Evolutionary conservation across 2,113 vertebrate species (phyloP).

Genomic region (Aplodontia rufa): DNA sequence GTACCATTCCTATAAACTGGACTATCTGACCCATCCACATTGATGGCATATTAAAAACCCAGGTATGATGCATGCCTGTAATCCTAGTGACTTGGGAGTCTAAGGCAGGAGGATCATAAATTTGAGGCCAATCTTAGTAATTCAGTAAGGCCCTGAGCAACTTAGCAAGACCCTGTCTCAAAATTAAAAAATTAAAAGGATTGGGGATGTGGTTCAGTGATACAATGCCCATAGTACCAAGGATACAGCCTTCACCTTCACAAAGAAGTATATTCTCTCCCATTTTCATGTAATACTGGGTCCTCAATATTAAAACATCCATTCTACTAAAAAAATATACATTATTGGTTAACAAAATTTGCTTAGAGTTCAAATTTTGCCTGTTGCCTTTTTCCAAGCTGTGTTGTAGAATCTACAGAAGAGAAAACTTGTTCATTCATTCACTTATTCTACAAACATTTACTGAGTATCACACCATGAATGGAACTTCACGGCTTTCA

Average conservation of each 20-base stretch:
- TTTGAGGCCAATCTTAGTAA: too few relatives aligned
- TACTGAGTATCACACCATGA: neutral
- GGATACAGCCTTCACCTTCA: neutral
- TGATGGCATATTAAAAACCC: neutral
- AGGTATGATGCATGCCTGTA: neutral
- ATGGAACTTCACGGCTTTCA: neutral
- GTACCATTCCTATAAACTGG: neutral
- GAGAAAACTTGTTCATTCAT: neutral
- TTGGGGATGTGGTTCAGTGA: too few relatives aligned
- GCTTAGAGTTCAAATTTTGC: constrained; percentile 2
- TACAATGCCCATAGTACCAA: neutral
- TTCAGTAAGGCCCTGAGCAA: too few relatives aligned
- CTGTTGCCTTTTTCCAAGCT: neutral
- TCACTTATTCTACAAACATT: neutral
- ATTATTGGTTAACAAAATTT: neutral
- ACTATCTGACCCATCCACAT: neutral
- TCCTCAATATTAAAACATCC: neutral
- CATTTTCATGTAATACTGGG: neutral
- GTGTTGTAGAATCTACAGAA: neutral
- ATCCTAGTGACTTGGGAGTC: too few relatives aligned
- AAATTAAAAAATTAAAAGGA: too few relatives aligned
- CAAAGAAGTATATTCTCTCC: neutral
- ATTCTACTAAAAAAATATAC: neutral
- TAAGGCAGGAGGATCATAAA: too few relatives aligned
- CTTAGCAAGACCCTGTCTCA: too few relatives aligned